Evolutionary conservation across 2,888 invertebrate species (phyloP).

Genomic region (Eurytoma adleriae): DNA sequence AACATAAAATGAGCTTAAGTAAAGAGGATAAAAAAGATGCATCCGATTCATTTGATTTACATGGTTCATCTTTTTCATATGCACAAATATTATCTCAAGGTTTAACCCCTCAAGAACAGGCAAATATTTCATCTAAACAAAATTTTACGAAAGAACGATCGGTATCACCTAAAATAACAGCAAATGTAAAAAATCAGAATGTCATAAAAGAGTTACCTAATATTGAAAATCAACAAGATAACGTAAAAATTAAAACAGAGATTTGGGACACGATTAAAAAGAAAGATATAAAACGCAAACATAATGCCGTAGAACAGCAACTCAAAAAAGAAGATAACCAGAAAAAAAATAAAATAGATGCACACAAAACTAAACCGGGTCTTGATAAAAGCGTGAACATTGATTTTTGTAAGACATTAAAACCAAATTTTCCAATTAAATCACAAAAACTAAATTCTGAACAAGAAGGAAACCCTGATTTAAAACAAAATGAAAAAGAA

Average conservation of each 20-base stretch:
- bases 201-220: background rate
- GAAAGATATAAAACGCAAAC: conserved; percentile 52
- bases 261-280: conserved; percentile 54
- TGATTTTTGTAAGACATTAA: no score
- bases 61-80: conserved; percentile 79
- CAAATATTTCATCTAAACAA: background rate
- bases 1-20: background rate
- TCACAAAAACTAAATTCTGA: no score
- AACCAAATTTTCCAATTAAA: no score
- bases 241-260: conserved; percentile 29
- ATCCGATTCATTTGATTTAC: conserved; percentile 54
- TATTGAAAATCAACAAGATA: background rate
- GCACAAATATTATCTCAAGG: conserved; percentile 85
- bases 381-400: no score
- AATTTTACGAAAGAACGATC: conserved; percentile 30
- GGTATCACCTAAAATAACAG: conserved; percentile 2
- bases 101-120: conserved; percentile 57
- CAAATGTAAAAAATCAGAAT: background rate
- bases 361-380: no score
- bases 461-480: background rate
- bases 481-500: background rate
- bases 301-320: conserved; percentile 2
- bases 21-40: background rate
- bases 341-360: conserved; percentile 1
- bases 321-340: conserved; percentile 42